Conservation (phyloP, 2,797 vertebrate genomes). For the Leucoraja ocellata region DNA sequence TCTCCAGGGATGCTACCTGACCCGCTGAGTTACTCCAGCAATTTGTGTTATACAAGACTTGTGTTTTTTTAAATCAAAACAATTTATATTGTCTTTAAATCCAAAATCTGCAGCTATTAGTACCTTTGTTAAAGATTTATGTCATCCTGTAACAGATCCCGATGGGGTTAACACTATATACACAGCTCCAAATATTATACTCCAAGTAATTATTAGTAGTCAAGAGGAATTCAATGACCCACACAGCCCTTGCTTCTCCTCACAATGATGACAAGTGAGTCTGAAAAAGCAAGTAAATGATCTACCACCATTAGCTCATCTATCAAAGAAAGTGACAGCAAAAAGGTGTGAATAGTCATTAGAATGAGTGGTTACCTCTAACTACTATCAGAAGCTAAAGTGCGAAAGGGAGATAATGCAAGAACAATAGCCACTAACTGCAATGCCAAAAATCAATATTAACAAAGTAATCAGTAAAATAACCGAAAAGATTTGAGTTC, state of each 20-base stretch:
- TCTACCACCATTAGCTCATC: constrained; percentile 40
- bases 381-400: constrained; percentile 40
- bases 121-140: not conserved
- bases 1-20: too few relatives aligned
- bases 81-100: not conserved
- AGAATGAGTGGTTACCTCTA: constrained; percentile 46
- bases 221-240: constrained; percentile 17
- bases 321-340: constrained; percentile 45
- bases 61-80: not conserved
- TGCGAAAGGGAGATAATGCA: constrained; percentile 40
- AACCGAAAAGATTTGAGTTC: not conserved
- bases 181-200: not conserved
- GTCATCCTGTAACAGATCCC: not conserved
- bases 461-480: constrained; percentile 27
- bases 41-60: not conserved
- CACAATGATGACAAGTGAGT: not conserved
- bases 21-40: not conserved
- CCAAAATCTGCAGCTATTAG: not conserved
- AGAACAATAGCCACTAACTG: constrained; percentile 19
- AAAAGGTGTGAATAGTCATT: constrained; percentile 46
- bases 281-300: constrained; percentile 4
- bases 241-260: not conserved
- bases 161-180: not conserved
- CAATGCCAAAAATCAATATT: constrained; percentile 26
- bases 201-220: not conserved